phyloP scores from a whole-genome alignment of 2,888 invertebrate genomes.

The Meghimatium bilineatum region DNA sequence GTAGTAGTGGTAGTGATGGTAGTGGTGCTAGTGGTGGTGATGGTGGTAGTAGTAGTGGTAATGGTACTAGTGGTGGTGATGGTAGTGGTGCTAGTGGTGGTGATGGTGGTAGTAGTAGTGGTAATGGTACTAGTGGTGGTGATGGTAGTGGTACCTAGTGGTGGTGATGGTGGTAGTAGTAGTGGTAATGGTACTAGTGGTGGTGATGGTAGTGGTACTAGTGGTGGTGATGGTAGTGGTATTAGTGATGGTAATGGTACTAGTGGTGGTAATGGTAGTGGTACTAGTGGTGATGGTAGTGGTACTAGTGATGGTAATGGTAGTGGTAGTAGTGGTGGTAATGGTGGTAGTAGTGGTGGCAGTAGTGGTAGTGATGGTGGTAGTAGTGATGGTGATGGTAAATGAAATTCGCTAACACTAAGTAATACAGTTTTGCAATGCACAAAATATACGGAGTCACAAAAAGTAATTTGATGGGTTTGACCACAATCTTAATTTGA shows the following conservation, averaged over 20 bases:
- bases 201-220: neutral
- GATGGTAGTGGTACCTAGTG: neutral
- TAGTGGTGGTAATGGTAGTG: neutral
- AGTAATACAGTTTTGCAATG: no score
- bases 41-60: neutral
- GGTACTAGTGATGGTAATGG: neutral
- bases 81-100: neutral
- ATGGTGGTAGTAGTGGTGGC: no score
- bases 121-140: no score
- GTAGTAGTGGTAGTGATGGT: neutral
- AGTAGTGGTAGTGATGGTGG: no score
- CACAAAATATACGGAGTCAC: no score
- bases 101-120: neutral
- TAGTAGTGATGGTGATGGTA: no score
- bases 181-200: neutral
- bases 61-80: constrained; percentile 16
- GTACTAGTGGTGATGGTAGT: constrained; percentile 1
- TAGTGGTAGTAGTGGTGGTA: constrained; percentile 4
- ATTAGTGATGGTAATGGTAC: neutral
- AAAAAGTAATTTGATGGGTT: no score
- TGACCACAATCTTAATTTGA: no score
- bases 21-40: neutral
- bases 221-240: neutral
- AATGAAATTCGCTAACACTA: no score
- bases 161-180: neutral